Evolutionary conservation across 2,888 invertebrate genomes (phyloP).

Genomic region (Dorcus parallelipipedus): DNA sequence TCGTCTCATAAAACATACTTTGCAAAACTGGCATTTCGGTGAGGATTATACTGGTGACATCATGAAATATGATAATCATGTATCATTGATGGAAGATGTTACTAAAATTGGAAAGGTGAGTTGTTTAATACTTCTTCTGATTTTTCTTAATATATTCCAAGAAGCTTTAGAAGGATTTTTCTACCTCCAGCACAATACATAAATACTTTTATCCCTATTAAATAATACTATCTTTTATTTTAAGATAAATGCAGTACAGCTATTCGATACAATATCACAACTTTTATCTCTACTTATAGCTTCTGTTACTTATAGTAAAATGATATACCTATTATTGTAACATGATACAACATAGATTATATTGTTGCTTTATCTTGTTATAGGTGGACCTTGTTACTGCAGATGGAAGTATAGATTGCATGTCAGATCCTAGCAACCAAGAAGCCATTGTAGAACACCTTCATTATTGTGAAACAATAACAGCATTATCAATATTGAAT

Average conservation of each 20-base stretch:
- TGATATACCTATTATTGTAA: no score
- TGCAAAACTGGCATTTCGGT: conserved; percentile 84
- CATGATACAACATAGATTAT: no score
- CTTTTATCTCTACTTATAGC: no score
- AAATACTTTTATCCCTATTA: no score
- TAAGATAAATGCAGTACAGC: no score
- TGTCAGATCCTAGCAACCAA: conserved; percentile 80
- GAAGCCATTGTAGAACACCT: conserved; percentile 75
- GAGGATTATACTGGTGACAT: conserved; percentile 83
- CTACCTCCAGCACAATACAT: background rate
- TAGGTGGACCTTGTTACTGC: conserved; percentile 77
- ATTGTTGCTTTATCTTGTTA: conserved; percentile 15
- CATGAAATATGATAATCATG: conserved; percentile 65
- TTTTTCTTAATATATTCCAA: no score
- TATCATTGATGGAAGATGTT: conserved; percentile 56
- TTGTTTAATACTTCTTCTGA: background rate
- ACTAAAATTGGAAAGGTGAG: conserved; percentile 52
- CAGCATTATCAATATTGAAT: conserved; percentile 69
- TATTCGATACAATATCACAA: no score
- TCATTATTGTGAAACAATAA: conserved; percentile 79
- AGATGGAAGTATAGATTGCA: conserved; percentile 92
- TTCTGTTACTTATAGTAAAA: no score
- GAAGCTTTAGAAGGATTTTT: background rate
- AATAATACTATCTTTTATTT: no score
- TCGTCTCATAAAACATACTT: conserved; percentile 74